phyloP scores from a whole-genome alignment of 2,888 invertebrate species.

The Punctoribates punctum region DNA sequence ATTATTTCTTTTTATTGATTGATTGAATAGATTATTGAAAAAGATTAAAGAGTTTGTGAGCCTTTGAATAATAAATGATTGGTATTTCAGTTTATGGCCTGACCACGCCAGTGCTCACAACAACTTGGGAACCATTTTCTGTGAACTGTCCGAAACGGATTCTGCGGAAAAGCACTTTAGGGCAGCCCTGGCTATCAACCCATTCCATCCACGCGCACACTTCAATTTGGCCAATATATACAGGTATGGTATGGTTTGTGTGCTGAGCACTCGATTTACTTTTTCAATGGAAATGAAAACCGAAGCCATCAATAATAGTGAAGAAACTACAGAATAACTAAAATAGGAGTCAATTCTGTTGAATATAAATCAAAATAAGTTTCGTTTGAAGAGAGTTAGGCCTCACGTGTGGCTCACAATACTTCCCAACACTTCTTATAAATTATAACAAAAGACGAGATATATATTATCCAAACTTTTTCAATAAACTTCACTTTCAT shows the following conservation, averaged over 20 bases:
- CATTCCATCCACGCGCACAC: conserved; percentile 75
- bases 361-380: conserved; percentile 10
- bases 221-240: conserved; percentile 78
- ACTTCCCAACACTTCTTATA: conserved; percentile 9
- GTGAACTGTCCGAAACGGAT: conserved; percentile 59
- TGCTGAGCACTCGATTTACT: background rate
- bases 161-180: conserved; percentile 70
- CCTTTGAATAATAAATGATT: background rate
- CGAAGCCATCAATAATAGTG: conserved; percentile 7
- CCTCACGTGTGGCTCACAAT: background rate
- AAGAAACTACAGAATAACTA: conserved; percentile 7
- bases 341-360: conserved; percentile 8
- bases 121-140: conserved; percentile 70
- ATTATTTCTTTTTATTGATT: too few species aligned
- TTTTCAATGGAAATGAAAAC: background rate
- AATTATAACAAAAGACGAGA: conserved; percentile 2
- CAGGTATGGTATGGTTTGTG: conserved; percentile 60
- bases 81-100: conserved; percentile 67
- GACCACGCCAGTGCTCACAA: conserved; percentile 80
- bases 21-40: background rate
- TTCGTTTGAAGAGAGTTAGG: background rate
- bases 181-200: conserved; percentile 59
- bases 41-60: background rate
- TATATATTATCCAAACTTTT: background rate
- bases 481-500: too few species aligned